Conservation (phyloP, 2,888 invertebrate species). For the Lucinisca nassula region DNA sequence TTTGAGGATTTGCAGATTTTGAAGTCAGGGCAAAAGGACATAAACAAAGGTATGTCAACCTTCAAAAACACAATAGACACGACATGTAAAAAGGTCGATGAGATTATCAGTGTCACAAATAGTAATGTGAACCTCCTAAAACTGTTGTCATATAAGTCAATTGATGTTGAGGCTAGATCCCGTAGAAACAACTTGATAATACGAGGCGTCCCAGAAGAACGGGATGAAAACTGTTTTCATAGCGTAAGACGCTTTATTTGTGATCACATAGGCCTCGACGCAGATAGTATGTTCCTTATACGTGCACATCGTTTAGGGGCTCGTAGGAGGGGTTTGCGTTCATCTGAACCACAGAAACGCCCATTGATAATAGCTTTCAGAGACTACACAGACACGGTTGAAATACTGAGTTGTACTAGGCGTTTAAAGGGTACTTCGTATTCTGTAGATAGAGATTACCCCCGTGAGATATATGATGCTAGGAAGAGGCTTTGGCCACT, state of each 20-base stretch:
- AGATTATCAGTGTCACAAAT: constrained; percentile 8
- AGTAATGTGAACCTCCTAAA: constrained; percentile 21
- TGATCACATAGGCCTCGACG: constrained; percentile 24
- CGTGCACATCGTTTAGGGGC: constrained; percentile 16
- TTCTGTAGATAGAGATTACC: constrained; percentile 9
- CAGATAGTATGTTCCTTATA: constrained; percentile 2
- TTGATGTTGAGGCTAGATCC: constrained; percentile 37
- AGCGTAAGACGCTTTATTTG: background rate
- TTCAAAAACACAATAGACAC: background rate
- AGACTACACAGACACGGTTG: background rate
- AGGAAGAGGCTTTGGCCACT: background rate
- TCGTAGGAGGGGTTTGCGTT: background rate
- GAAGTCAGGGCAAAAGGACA: background rate
- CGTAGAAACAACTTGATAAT: constrained; percentile 28
- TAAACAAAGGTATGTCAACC: background rate
- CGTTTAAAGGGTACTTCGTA: background rate
- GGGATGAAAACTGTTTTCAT: constrained; percentile 27
- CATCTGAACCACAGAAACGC: background rate
- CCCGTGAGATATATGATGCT: background rate
- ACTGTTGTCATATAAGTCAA: constrained; percentile 31
- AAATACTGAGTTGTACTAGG: background rate
- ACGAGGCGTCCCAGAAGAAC: constrained; percentile 15
- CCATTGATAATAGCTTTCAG: background rate
- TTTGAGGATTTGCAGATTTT: background rate
- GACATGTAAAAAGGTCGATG: background rate